These are phyloP conservation scores for Nothura maculosa DNA, from an alignment of 2,797 vertebrate species.

Conservation along the genomic window DNA sequence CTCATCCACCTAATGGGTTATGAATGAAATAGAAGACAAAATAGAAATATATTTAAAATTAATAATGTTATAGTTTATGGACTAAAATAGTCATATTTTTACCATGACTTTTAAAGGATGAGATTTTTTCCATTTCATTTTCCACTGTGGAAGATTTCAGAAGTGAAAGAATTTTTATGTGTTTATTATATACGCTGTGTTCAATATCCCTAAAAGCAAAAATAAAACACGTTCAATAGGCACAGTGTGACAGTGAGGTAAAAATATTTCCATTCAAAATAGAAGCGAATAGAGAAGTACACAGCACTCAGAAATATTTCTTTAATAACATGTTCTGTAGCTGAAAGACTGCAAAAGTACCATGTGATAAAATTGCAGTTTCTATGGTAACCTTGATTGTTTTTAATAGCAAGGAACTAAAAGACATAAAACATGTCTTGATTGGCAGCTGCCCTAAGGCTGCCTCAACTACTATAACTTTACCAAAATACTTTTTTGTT, in stretches of 20 bases:
- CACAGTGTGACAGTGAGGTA: background rate
- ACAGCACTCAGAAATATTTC: background rate
- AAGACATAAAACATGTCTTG: constrained; percentile 45
- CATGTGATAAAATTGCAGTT: constrained; percentile 57
- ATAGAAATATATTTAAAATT: background rate
- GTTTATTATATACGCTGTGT: background rate
- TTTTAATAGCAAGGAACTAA: constrained; percentile 64
- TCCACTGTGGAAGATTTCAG: background rate
- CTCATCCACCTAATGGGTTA: background rate
- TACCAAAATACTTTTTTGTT: constrained; percentile 28
- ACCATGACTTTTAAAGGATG: background rate
- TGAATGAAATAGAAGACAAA: background rate
- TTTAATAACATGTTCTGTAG: constrained; percentile 8
- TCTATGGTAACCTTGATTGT: constrained; percentile 71
- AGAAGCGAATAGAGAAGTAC: background rate
- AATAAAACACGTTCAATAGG: background rate
- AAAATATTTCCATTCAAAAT: constrained; percentile 44
- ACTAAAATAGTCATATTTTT: background rate
- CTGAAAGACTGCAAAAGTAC: constrained; percentile 15
- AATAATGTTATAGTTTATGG: background rate
- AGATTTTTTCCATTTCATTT: background rate
- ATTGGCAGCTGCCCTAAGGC: constrained; percentile 55
- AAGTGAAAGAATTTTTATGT: background rate
- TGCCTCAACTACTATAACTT: background rate
- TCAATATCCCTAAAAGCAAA: background rate